A percentile compares a stretch with the other conserved stretches of the same genome.
Conservation (phyloP, 2,888 invertebrate genomes). For the Campoplex capitator region DNA sequence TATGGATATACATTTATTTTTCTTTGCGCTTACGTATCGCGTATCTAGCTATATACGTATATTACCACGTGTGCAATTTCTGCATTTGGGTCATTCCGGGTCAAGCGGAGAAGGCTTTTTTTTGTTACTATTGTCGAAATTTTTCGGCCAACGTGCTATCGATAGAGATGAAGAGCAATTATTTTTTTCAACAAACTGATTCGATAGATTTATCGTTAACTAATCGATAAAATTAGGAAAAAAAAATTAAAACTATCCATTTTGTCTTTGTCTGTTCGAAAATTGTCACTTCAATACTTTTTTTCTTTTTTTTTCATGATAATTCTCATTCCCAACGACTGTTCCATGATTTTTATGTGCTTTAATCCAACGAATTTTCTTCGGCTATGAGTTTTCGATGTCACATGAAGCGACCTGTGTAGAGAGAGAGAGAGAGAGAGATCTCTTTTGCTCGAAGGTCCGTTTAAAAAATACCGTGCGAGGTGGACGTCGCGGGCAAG, state of each 20-base stretch:
- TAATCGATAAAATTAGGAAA: not conserved
- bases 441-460: conserved; percentile 53
- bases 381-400: conserved; percentile 9
- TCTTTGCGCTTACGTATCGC: not conserved
- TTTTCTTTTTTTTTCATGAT: not conserved
- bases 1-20: conserved; percentile 56
- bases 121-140: not conserved
- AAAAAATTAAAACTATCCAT: not conserved
- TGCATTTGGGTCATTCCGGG: conserved; percentile 3
- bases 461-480: conserved; percentile 43
- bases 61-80: not conserved
- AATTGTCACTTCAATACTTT: not conserved
- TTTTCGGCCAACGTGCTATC: not conserved
- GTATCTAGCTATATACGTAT: not conserved
- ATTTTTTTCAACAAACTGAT: not conserved
- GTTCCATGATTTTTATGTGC: not conserved
- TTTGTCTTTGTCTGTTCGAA: too few species aligned
- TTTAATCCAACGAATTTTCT: not conserved
- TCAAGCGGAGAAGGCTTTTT: not conserved
- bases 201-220: not conserved
- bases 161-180: not conserved
- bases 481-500: conserved; percentile 73
- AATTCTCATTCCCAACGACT: not conserved
- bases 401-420: conserved; percentile 6
- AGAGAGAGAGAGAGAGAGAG: not conserved